phyloP scores from a whole-genome alignment of 2,113 vertebrate species.

The Pachycephala philippinensis region DNA sequence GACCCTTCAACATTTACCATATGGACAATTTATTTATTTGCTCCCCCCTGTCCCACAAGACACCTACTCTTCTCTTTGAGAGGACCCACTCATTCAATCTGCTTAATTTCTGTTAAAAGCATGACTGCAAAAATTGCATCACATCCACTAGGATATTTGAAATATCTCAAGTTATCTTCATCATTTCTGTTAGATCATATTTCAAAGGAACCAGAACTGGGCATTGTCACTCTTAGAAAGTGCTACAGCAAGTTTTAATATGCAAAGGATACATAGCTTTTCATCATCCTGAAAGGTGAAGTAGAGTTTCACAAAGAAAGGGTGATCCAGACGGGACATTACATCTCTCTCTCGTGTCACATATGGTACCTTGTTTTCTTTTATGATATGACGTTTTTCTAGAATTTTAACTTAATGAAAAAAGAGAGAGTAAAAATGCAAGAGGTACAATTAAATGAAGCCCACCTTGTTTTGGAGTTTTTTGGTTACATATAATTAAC shows the following conservation, averaged over 20 bases:
- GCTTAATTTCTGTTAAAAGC: neutral
- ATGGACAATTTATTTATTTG: neutral
- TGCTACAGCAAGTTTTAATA: neutral
- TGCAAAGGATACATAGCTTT: slow-evolving; percentile 96
- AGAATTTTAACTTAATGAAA: slow-evolving; percentile 91
- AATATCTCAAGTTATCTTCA: neutral
- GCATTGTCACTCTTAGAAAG: neutral
- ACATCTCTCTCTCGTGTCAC: slow-evolving; percentile 96
- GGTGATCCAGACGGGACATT: slow-evolving; percentile 96
- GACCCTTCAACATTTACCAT: neutral
- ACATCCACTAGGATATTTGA: neutral
- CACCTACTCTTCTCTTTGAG: neutral
- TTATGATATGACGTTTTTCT: slow-evolving; percentile 98
- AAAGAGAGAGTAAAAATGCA: slow-evolving; percentile 16
- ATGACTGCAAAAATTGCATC: neutral
- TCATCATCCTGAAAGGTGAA: slow-evolving; percentile 99
- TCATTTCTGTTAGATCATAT: neutral
- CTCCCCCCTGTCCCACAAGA: neutral
- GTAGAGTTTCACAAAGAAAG: slow-evolving; percentile 98
- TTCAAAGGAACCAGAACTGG: neutral
- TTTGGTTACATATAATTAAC: neutral
- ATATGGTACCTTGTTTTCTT: slow-evolving; percentile 97
- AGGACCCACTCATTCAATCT: neutral
- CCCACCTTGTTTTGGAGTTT: neutral
- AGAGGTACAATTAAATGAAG: neutral